Conservation (phyloP, 2,797 vertebrate species). For the Xiphorhynchus erythropygius region DNA sequence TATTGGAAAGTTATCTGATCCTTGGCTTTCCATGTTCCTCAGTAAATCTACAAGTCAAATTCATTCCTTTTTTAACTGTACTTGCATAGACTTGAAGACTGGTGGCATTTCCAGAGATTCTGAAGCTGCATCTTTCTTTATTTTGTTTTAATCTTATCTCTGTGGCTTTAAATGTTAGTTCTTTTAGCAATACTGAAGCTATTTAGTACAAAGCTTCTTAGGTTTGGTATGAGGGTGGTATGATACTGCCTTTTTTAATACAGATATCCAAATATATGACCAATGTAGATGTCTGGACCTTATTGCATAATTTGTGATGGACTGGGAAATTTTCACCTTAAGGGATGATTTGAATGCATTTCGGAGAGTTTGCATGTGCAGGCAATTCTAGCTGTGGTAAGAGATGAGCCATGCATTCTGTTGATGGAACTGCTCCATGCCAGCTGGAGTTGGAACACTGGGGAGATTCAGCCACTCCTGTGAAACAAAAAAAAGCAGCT, state of each 20-base stretch:
- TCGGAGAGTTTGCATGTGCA: neutral
- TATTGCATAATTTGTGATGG: neutral
- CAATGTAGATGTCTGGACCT: neutral
- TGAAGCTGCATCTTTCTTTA: neutral
- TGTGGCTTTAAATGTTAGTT: neutral
- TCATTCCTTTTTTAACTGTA: neutral
- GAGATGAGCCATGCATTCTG: neutral
- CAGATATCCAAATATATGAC: neutral
- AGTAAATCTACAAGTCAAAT: neutral
- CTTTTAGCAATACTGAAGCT: neutral
- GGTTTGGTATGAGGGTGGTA: neutral
- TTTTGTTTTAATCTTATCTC: neutral
- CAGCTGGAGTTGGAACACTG: neutral
- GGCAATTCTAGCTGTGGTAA: neutral
- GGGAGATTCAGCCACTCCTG: neutral
- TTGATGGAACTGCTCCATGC: neutral
- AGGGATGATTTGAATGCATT: neutral
- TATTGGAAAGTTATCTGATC: neutral
- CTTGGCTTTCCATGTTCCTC: neutral
- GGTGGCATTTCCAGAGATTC: neutral
- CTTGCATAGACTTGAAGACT: neutral
- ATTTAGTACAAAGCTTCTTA: neutral
- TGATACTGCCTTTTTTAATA: neutral
- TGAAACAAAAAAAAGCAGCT: neutral
- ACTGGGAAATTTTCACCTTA: neutral